Evolutionary conservation across 2,113 vertebrate species (phyloP).

Genomic region (Gavia stellata): DNA sequence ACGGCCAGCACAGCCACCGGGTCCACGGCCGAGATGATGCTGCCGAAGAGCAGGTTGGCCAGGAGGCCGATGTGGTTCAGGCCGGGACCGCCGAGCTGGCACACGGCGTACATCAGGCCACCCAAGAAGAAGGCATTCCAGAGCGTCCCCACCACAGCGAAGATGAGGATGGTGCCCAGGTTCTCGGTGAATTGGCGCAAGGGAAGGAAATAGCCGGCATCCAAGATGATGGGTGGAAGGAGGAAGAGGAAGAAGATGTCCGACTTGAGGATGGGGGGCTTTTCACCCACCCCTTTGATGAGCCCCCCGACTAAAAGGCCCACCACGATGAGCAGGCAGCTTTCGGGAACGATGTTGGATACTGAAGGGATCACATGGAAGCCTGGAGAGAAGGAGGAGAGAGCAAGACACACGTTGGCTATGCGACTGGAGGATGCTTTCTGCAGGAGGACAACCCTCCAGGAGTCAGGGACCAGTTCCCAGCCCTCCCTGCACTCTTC

Average conservation of each 20-base stretch:
- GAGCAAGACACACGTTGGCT: background rate
- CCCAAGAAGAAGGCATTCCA: slow-evolving; percentile 97
- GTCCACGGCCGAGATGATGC: slow-evolving; percentile 95
- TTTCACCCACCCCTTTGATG: slow-evolving; percentile 85
- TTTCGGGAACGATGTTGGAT: slow-evolving; percentile 91
- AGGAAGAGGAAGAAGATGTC: slow-evolving; percentile 91
- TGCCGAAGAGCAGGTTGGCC: slow-evolving; percentile 89
- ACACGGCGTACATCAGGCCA: slow-evolving; percentile 84
- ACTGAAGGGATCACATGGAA: slow-evolving; percentile 92
- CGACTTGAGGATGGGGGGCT: slow-evolving; percentile 81
- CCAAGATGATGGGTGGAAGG: slow-evolving; percentile 96
- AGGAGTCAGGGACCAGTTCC: background rate
- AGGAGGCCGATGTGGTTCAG: slow-evolving; percentile 80
- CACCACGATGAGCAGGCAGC: slow-evolving; percentile 94
- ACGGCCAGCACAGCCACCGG: slow-evolving; percentile 95
- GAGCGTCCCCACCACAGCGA: slow-evolving; percentile 93
- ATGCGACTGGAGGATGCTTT: background rate
- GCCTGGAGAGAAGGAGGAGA: slow-evolving; percentile 68
- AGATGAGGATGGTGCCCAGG: slow-evolving; percentile 96
- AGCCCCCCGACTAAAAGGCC: slow-evolving; percentile 92
- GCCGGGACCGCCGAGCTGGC: slow-evolving; percentile 73
- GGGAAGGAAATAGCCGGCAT: slow-evolving; percentile 96
- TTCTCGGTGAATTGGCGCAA: slow-evolving; percentile 96
- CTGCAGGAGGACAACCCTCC: background rate
- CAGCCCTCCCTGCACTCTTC: background rate